Evolutionary conservation across 2,113 vertebrate genomes (phyloP).

Genomic region (Chloropsis hardwickii): DNA sequence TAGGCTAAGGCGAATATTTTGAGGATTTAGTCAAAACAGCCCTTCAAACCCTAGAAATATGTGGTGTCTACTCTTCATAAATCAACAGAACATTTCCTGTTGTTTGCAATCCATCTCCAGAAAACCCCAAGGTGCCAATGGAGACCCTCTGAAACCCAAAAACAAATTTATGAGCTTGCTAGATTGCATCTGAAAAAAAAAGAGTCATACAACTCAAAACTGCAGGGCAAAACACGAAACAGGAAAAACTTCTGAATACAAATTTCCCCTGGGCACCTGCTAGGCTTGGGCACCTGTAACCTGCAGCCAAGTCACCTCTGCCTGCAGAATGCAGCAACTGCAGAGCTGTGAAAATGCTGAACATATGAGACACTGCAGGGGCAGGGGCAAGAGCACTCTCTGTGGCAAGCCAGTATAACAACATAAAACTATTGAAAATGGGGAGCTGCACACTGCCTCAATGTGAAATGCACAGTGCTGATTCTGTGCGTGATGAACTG

Average conservation of each 20-base stretch:
- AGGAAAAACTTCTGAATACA: neutral
- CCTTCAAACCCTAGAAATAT: neutral
- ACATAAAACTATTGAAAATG: neutral
- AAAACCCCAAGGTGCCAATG: neutral
- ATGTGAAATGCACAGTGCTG: neutral
- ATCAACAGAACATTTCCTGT: neutral
- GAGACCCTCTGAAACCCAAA: neutral
- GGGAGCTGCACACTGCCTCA: neutral
- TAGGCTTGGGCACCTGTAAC: neutral
- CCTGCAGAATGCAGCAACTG: neutral
- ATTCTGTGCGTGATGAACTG: neutral
- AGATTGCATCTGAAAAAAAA: neutral
- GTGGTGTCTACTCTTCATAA: neutral
- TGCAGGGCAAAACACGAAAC: neutral
- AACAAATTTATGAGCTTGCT: neutral
- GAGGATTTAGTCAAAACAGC: neutral
- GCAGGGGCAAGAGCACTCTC: neutral
- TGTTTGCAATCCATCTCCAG: neutral
- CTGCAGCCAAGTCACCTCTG: neutral
- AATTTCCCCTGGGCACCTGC: neutral
- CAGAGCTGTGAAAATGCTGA: neutral
- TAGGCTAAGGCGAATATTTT: neutral
- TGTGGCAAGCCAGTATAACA: neutral
- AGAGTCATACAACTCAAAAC: neutral
- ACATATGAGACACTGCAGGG: neutral